Base-by-base conservation (phyloP, 2,797 vertebrate species). In the Austrolebias charrua region DNA sequence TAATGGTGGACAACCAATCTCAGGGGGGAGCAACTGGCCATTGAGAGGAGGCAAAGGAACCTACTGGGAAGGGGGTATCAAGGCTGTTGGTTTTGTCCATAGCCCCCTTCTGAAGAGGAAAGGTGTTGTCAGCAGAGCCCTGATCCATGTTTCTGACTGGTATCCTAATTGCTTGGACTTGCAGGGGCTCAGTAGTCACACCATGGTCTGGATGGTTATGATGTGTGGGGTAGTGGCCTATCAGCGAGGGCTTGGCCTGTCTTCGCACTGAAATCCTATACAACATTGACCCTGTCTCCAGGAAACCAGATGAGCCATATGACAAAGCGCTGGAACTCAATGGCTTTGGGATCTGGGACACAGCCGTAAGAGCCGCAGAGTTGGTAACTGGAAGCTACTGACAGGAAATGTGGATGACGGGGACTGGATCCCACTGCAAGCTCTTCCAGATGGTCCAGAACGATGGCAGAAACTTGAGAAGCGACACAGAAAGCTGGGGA, bases 121-220 rank as follows among this genome's bases (percentile, higher is more conserved):
- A 68, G 93, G 94, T 0, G 89, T 88, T 0, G 85, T 96, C 47
- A 97, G 94, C 72, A 92, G 66, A 72, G 95, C 94, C 40, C 91
- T 98, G 1, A 94, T 98, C 82, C 96, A 98, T 60, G 92, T 98
- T 71, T 97, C 96, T 0, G 96, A 99, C 85, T 98, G 96, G 96
- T 97, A 94, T 85, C 95, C 96, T 15, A 98, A 1, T n/a, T 98
- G 76, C 87, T 98, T 60, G 92, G 94, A 0, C 88, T 96, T 83
- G 93, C 96, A 0, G 94, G 95, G 60, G 91, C 88, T 16, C 78
- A 77, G 42, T 82, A 92, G 1, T 90, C 92, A 43, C 89, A 92
- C 33, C 87, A 53, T 20, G 87, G 84, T 5, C 78, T 97, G 45
- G 95, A 98, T 0, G 95, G 96, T n/a, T 95, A 96, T 0, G 86